Evolutionary conservation across 1,140 invertebrate species (phyloP).

Genomic region (Drosophila kohkoa): DNA sequence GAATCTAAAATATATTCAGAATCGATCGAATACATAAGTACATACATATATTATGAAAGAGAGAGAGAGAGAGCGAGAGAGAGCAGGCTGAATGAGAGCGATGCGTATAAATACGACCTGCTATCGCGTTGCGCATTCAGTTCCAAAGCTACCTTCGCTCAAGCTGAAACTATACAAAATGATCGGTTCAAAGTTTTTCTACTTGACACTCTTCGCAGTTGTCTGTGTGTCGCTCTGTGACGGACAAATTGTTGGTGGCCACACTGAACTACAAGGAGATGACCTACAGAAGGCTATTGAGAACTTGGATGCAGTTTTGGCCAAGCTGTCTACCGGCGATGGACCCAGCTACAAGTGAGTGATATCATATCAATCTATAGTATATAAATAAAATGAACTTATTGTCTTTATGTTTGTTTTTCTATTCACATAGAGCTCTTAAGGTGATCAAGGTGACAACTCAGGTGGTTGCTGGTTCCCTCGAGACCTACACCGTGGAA

Average conservation of each 20-base stretch:
- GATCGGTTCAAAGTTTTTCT: conserved; percentile 20
- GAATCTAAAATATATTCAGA: background rate
- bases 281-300: conserved; percentile 19
- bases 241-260: conserved; percentile 9
- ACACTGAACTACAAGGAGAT: conserved; percentile 18
- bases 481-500: conserved; percentile 40
- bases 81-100: background rate
- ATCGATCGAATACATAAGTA: background rate
- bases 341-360: conserved; percentile 56
- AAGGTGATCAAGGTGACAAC: conserved; percentile 37
- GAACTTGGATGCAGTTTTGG: conserved; percentile 27
- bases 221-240: conserved; percentile 2
- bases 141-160: conserved; percentile 4
- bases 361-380: background rate
- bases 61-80: background rate
- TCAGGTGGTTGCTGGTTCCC: conserved; percentile 46
- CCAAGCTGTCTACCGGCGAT: conserved; percentile 35
- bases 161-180: background rate
- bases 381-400: background rate
- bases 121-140: conserved; percentile 3
- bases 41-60: background rate
- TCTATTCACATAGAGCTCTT: conserved; percentile 22
- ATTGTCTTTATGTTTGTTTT: background rate
- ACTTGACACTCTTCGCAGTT: conserved; percentile 18
- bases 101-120: conserved; percentile 14